Percentiles rank a stretch among this genome's conserved stretches.
These are phyloP conservation scores for Lysiphlebus fabarum DNA, from an alignment of 1,140 invertebrate genomes.

Conservation along the genomic window DNA sequence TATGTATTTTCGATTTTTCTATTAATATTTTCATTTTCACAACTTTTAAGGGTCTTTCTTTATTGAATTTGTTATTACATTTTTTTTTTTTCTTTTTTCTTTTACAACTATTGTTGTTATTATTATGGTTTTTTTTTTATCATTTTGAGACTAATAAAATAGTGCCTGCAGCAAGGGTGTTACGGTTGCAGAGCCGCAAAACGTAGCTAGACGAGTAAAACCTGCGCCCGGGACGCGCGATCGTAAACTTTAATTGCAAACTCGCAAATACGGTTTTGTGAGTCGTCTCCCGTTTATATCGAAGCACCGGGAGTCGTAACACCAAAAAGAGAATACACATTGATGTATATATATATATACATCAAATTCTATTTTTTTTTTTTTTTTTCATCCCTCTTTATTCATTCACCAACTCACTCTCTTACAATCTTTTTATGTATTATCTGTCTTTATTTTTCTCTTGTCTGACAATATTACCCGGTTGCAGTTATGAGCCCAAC, in stretches of 20 bases:
- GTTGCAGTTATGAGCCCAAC: constrained; percentile 24
- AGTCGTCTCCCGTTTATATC: constrained; percentile 29
- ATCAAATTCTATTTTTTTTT: no score
- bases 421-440: neutral
- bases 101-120: no score
- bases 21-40: no score
- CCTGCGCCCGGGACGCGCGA: constrained; percentile 36
- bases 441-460: neutral
- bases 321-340: neutral
- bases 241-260: constrained; percentile 55
- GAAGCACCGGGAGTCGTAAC: constrained; percentile 29
- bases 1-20: no score
- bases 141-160: no score
- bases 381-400: neutral
- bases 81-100: no score
- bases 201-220: constrained; percentile 33
- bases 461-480: constrained; percentile 16
- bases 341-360: no score
- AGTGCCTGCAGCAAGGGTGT: no score
- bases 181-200: neutral
- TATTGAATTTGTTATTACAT: no score
- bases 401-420: constrained; percentile 16
- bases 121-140: no score
- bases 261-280: constrained; percentile 29
- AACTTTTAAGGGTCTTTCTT: no score